Percentiles rank a stretch among this genome's conserved stretches.
Conservation (phyloP, 2,113 vertebrate genomes). For the Sinocyclocheilus anophthalmus region DNA sequence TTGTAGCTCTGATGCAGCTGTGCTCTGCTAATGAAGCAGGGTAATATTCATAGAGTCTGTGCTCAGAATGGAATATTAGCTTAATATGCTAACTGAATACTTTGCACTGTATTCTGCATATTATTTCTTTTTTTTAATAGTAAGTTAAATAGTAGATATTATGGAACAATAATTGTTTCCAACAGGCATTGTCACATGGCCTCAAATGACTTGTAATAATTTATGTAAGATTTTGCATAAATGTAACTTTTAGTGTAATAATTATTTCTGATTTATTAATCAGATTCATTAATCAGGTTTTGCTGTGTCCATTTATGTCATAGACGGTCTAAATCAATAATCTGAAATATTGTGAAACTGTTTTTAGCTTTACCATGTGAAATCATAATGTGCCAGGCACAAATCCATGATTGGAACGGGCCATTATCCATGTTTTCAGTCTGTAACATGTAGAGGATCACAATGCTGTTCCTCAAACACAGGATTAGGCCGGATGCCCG, state of each 20-base stretch:
- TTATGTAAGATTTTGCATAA: too few species aligned
- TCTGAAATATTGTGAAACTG: too few species aligned
- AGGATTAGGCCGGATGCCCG: neutral
- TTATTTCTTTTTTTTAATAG: neutral
- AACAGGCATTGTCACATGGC: neutral
- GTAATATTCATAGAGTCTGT: neutral
- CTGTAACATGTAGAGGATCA: neutral
- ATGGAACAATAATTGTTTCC: neutral
- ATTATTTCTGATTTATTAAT: too few species aligned
- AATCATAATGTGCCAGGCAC: neutral
- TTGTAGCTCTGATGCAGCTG: neutral
- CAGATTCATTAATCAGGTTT: too few species aligned
- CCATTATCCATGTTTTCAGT: neutral
- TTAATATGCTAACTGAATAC: neutral
- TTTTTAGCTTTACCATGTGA: neutral
- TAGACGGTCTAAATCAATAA: too few species aligned
- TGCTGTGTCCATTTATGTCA: too few species aligned
- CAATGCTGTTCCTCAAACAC: neutral
- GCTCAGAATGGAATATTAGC: neutral
- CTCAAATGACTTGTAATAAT: neutral
- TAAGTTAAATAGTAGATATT: neutral
- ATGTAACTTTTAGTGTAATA: too few species aligned
- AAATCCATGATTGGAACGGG: neutral
- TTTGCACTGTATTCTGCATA: neutral
- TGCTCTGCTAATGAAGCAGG: neutral